Conservation (phyloP, 2,797 vertebrate species). For the Acanthis flammea region DNA sequence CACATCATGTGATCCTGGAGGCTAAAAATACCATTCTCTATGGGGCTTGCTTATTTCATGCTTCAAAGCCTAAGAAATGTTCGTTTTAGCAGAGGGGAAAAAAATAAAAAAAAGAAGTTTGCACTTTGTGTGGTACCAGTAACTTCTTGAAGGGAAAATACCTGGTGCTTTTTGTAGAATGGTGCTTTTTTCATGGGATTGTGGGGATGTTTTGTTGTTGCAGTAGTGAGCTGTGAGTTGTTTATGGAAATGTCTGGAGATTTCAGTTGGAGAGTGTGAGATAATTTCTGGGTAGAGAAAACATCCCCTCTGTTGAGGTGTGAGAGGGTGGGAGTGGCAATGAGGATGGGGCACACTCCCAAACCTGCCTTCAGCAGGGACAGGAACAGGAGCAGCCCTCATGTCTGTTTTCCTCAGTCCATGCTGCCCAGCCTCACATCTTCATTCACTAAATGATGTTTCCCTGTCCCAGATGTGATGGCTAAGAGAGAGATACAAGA, state of each 20-base stretch:
- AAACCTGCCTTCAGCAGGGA: background rate
- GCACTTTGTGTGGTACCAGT: background rate
- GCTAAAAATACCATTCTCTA: slow-evolving; percentile 65
- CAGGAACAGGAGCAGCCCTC: rapidly evolving
- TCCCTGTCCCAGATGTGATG: background rate
- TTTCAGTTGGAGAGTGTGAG: background rate
- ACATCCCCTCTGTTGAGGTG: rapidly evolving
- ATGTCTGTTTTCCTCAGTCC: background rate
- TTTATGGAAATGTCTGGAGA: background rate
- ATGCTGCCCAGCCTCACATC: background rate
- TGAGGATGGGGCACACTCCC: background rate
- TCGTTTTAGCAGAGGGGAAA: background rate
- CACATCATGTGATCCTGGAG: slow-evolving; percentile 40
- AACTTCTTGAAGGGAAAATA: slow-evolving; percentile 5
- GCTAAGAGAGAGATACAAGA: background rate
- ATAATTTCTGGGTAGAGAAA: background rate
- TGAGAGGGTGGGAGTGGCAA: background rate
- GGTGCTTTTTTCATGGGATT: background rate
- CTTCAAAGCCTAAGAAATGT: slow-evolving; percentile 49
- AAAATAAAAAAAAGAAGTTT: background rate
- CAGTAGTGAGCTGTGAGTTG: background rate
- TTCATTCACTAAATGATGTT: background rate
- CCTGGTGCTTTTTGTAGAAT: background rate
- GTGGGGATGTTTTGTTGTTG: background rate
- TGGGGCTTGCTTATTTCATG: slow-evolving; percentile 55